phyloP scores from a whole-genome alignment of 2,888 invertebrate species.

The Apotomis turbidana region DNA sequence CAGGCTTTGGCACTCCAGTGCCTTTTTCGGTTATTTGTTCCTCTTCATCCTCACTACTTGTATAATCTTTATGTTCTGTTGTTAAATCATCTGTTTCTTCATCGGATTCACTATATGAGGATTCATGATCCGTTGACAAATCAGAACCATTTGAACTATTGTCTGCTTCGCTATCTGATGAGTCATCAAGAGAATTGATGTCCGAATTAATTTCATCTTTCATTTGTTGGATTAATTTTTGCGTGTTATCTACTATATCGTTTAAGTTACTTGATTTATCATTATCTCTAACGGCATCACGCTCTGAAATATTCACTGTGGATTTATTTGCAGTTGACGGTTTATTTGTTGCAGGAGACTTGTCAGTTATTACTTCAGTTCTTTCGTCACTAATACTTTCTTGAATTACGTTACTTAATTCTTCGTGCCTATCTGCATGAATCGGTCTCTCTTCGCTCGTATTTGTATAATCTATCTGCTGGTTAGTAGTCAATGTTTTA shows the following conservation, averaged over 20 bases:
- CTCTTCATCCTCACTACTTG: constrained; percentile 58
- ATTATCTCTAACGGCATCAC: constrained; percentile 34
- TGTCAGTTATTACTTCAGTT: constrained; percentile 6
- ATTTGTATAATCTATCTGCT: background rate
- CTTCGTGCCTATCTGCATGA: background rate
- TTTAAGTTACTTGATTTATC: constrained; percentile 71
- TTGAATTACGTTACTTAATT: background rate
- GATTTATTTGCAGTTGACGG: background rate
- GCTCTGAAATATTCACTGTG: constrained; percentile 1
- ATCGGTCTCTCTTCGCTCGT: background rate
- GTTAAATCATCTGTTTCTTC: constrained; percentile 69
- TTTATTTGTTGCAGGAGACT: constrained; percentile 7
- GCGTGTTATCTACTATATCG: constrained; percentile 85
- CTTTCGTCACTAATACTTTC: background rate
- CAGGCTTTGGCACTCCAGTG: background rate
- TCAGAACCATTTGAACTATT: constrained; percentile 62
- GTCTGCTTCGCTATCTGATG: constrained; percentile 76
- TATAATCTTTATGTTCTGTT: constrained; percentile 68
- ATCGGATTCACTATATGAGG: constrained; percentile 75
- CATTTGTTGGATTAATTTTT: constrained; percentile 86
- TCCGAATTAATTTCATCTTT: constrained; percentile 85
- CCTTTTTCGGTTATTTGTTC: constrained; percentile 43
- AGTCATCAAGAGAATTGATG: constrained; percentile 79
- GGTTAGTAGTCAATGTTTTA: background rate
- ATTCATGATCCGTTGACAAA: constrained; percentile 70